Evolutionary conservation across 2,888 invertebrate species (phyloP).

Genomic region (Leptothorax acervorum): DNA sequence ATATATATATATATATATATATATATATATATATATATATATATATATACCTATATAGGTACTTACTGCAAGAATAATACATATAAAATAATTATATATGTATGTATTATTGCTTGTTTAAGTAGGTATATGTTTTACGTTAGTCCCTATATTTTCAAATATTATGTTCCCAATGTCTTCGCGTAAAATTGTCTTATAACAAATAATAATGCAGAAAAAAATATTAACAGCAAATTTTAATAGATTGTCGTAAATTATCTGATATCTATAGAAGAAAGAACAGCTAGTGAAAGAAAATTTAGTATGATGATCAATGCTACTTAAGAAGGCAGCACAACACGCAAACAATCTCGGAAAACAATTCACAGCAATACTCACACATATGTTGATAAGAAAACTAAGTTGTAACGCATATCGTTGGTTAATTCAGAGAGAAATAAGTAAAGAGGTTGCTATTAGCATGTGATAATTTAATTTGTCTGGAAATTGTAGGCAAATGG

Average conservation of each 20-base stretch:
- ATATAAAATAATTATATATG: not conserved
- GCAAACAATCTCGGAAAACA: conserved; percentile 48
- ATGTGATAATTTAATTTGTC: conserved; percentile 26
- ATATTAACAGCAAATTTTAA: not conserved
- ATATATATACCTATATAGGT: not conserved
- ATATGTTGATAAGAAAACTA: not conserved
- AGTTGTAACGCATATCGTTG: not conserved
- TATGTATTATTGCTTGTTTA: not conserved
- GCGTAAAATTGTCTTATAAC: not conserved
- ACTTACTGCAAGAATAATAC: not conserved
- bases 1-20: not conserved
- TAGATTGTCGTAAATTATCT: not conserved
- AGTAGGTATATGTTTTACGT: not conserved
- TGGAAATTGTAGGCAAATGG: not conserved
- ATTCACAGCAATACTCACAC: conserved; percentile 17
- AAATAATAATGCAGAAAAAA: not conserved
- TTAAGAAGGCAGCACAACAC: conserved; percentile 39
- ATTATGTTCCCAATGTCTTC: too few relatives aligned
- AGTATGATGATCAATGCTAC: conserved; percentile 10
- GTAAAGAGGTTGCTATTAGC: not conserved
- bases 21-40: not conserved
- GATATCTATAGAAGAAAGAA: not conserved
- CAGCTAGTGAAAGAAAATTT: not conserved
- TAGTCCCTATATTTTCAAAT: not conserved
- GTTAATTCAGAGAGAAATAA: conserved; percentile 25